phyloP scores from a whole-genome alignment of 2,888 invertebrate genomes.

The Gisinianus flammeolus region DNA sequence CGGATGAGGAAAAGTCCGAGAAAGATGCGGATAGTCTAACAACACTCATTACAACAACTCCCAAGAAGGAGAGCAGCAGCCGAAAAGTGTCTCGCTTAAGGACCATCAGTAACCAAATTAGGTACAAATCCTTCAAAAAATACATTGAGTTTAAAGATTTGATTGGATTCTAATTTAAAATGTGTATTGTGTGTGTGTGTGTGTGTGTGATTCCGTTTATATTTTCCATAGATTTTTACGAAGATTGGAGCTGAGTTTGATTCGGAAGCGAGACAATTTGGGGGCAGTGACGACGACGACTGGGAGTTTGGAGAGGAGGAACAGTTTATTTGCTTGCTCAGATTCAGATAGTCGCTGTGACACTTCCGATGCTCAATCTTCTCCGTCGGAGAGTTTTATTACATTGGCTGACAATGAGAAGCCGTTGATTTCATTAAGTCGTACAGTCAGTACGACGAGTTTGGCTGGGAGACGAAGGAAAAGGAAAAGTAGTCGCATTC shows the following conservation, averaged over 20 bases:
- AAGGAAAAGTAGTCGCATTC: neutral
- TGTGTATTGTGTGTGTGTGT: neutral
- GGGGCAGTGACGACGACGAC: constrained; percentile 41
- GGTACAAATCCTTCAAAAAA: constrained; percentile 63
- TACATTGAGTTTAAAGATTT: too few species aligned
- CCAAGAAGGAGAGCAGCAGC: constrained; percentile 46
- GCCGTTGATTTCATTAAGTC: constrained; percentile 28
- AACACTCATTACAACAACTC: neutral
- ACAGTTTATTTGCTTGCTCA: constrained; percentile 49
- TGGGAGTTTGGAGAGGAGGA: constrained; percentile 37
- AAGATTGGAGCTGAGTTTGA: constrained; percentile 74
- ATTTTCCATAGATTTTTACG: constrained; percentile 69
- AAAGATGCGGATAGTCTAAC: neutral
- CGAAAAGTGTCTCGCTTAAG: constrained; percentile 73
- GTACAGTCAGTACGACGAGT: neutral
- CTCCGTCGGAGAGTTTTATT: constrained; percentile 35
- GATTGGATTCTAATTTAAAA: too few species aligned
- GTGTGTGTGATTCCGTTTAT: neutral
- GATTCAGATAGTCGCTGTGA: constrained; percentile 52
- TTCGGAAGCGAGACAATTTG: constrained; percentile 63
- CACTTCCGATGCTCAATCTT: constrained; percentile 48
- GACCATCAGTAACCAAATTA: constrained; percentile 78
- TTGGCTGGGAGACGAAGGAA: neutral
- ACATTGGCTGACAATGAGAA: constrained; percentile 27
- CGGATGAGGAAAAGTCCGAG: neutral